Evolutionary conservation across 2,888 invertebrate species (phyloP), one percentile per base, ranked within the genome.

Genomic region (Eristalis pertinax): DNA sequence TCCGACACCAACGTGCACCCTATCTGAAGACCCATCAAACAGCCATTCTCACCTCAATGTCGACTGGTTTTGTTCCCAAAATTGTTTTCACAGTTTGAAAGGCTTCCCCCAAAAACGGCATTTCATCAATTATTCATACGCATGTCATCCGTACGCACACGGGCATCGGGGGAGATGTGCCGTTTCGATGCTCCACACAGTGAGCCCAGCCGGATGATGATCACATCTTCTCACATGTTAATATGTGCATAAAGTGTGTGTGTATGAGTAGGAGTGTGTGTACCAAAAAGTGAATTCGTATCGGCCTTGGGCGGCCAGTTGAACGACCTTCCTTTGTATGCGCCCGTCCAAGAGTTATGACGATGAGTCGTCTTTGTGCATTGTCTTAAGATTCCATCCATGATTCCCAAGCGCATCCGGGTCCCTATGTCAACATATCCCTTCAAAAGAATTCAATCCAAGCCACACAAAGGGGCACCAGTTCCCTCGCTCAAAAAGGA

Each of bases 301-400:
- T 77, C 79, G 73, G 38, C 84, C 87, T 84, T 87, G 87, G 26
- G 26, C 35, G 76, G 58, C 76, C 50, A 73, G 87, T 84, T 87
- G 84, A 87, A 84, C 80, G 87, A 87, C 79, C 87, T 87, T 87
- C 84, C 75, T 84, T 73, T 76, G 84, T 83, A 74, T 32, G 32
- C 8, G 10, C 75, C 41, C 68, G n/a, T 50, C 58, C 38, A 77
- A 75, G 50, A 74, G 50, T 64, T 74, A 56, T 64, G 64, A 35
- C 19, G 38, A 19, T 32, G 32, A 65, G 69, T 56, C 7, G 50
- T 32, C 60, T 68, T 69, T 70, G 58, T 72, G 68, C 63, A 80
- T 58, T 67, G n/a, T 13, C 58, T 70, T 19, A 1, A 22, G 35
- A 41, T 19, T 32, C 32, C 41, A 13, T 41, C 13, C 13, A 15